Evolutionary conservation across 2,888 invertebrate genomes (phyloP).

Genomic region (Eustalomyia histrio): DNA sequence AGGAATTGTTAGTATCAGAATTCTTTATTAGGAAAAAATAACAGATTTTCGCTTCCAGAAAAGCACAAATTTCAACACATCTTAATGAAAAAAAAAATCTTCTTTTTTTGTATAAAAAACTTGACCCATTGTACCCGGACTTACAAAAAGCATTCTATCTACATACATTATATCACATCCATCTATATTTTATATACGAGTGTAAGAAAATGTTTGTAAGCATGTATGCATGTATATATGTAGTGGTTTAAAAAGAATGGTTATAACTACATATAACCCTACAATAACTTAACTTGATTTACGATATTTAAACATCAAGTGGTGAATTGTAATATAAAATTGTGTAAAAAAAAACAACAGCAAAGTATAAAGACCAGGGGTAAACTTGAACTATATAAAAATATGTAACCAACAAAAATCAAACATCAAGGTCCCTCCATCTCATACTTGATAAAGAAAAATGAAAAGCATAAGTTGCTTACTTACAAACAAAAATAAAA

Average conservation of each 20-base stretch:
- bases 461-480: not conserved
- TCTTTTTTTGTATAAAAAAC: too few relatives aligned
- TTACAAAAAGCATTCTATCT: too few relatives aligned
- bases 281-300: constrained; percentile 55
- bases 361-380: constrained; percentile 6
- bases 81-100: too few relatives aligned
- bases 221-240: not conserved
- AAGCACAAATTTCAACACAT: too few relatives aligned
- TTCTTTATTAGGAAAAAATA: too few relatives aligned
- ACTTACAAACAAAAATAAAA: not conserved
- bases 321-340: constrained; percentile 26
- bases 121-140: too few relatives aligned
- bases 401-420: not conserved
- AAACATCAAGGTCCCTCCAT: not conserved
- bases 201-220: not conserved
- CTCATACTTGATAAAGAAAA: not conserved
- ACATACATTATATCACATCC: not conserved
- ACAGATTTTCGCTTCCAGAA: too few relatives aligned
- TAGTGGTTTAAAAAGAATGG: constrained; percentile 10
- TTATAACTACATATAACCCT: constrained; percentile 25
- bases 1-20: too few relatives aligned
- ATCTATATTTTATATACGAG: not conserved
- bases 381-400: constrained; percentile 24
- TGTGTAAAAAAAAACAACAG: constrained; percentile 21
- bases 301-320: constrained; percentile 52